Base-by-base conservation (phyloP, 2,888 invertebrate genomes). In the Ichneumon xanthorius region DNA sequence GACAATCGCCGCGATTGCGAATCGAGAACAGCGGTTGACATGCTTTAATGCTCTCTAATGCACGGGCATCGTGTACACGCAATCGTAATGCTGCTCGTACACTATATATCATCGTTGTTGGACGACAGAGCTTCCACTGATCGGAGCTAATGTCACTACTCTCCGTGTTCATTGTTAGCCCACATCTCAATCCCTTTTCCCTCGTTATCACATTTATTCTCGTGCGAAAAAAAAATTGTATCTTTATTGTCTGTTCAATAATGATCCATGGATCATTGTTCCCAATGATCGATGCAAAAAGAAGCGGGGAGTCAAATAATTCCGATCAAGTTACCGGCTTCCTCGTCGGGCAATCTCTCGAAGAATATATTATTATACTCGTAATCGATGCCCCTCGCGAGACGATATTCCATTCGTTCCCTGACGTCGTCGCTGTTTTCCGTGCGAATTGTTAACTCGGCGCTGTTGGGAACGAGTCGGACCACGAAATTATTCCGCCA, bases 401-500 rank as follows among this genome's bases (percentile, higher is more conserved):
- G 40, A 37, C 72, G 70, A 80, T 86, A 67, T 50, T 84, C 77
- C 75, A 71, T 76, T 37, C 82, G 71, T 33, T 80, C 84, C 16
- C 40, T 63, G 16, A 53, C 53, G 1, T 61, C 79, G 65, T 82
- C 63, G 48, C 40, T 30, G 53, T 73, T 37, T 11, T 82, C 80
- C 6, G 83, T 72, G 75, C 50, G 50, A n/a, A 61, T 22, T 6
- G 82, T 53, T 61, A 72, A 77, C 11, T 48, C 77, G 37, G 71
- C 82, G 73, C 88, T 88, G 45, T 90, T 89, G 1, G 93, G 93
- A 45, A 93, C 61, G 26, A 94, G 89, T 65, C 92, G 89, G 19
- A 93, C 89, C 61, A 93, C 92, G 82, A 92, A 93, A 84, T 93
- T 94, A 77, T 89, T 92, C 45, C 93, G 88, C 93, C 93, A 93